Conservation (phyloP, 2,888 invertebrate genomes). For the Meliscaeva auricollis region DNA sequence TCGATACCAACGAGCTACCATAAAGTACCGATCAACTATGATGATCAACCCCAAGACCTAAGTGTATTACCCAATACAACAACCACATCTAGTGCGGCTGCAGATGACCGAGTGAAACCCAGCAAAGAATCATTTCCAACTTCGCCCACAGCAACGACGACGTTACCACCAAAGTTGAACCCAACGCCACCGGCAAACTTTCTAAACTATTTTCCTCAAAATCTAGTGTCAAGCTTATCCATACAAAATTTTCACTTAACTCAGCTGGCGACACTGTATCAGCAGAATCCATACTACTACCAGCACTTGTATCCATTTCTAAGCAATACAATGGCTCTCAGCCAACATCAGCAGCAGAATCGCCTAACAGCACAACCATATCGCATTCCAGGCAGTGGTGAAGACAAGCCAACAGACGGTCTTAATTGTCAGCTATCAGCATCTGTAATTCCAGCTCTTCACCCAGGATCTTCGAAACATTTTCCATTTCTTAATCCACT, state of each 20-base stretch:
- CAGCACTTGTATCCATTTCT: slow-evolving; percentile 56
- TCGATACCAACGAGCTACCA: background rate
- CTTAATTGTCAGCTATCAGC: slow-evolving; percentile 1
- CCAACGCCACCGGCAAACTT: slow-evolving; percentile 3
- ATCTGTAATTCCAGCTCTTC: background rate
- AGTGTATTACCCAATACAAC: slow-evolving; percentile 37
- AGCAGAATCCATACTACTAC: slow-evolving; percentile 78
- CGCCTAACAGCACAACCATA: slow-evolving; percentile 31
- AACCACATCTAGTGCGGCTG: background rate
- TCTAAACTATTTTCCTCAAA: slow-evolving; percentile 47
- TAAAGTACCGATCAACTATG: background rate
- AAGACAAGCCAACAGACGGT: slow-evolving; percentile 32
- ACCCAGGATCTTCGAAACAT: background rate
- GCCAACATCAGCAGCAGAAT: slow-evolving; percentile 47
- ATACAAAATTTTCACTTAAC: slow-evolving; percentile 78
- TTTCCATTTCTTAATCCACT: slow-evolving; percentile 45
- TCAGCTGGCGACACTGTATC: slow-evolving; percentile 77
- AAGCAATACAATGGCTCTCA: slow-evolving; percentile 24
- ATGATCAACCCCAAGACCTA: slow-evolving; percentile 69
- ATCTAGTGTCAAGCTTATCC: slow-evolving; percentile 76
- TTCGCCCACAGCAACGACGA: slow-evolving; percentile 3
- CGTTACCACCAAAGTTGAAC: background rate
- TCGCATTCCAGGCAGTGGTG: background rate
- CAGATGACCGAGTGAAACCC: background rate
- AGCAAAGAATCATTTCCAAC: background rate